Evolutionary conservation across 2,888 invertebrate genomes (phyloP), one percentile per base, ranked within the genome.

Genomic region (Drosophila subquinaria): DNA sequence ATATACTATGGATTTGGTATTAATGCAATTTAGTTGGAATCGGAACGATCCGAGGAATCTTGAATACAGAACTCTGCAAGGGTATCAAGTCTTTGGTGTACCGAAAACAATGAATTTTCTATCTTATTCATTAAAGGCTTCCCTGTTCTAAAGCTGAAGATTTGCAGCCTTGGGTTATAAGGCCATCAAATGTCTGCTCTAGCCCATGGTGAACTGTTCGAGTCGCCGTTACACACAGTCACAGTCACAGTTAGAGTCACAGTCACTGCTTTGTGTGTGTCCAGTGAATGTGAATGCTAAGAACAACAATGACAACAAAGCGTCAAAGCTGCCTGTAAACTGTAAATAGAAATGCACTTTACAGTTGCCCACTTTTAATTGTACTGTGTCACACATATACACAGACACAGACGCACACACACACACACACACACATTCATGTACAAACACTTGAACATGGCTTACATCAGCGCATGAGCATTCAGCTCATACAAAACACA

Each of bases 381-480:
- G 78, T 76, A 30, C 60, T 51, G 36, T 33, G 35, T 35, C 60
- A 70, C 56, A 63, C 40, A 59, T 57, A 23, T 17, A 57, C 43
- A 43, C 53, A 48, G 38, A 47, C 15, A 38, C 33, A 48, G 38
- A 47, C 15, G 35, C 33, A 61, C 45, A 63, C 1, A 20, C 30
- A 8, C 30, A 30, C 30, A 30, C 8, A 30, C 30, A 30, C 8
- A 30, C 30, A 30, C 30, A 27, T 27, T 4, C 27, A 4, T 27
- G 11, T 35, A 17, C 53, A 60, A 50, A 56, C 61, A 57, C 55
- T 81, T 48, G 61, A 62, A 68, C 55, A 52, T 43, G 56, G 84
- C 79, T 84, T 86, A 79, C 81, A 86, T 84, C 87, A 85, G 86
- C 86, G 89, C 82, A 86, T 86, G 89, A 89, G 86, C 86, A 89